Base-by-base conservation (phyloP, 1,140 invertebrate species). In the Drosophila willistoni region DNA sequence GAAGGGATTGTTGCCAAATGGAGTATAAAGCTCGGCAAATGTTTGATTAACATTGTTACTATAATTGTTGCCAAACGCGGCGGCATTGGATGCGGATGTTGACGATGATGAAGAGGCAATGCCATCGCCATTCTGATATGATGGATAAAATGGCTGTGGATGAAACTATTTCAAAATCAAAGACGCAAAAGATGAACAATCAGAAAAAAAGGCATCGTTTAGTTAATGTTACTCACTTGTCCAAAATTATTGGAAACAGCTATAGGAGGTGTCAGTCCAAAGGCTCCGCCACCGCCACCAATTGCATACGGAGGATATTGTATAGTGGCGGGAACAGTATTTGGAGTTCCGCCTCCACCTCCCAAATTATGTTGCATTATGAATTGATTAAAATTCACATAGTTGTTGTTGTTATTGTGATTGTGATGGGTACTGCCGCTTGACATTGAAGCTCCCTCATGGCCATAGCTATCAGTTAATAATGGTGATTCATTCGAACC, bases 321-420 rank as follows among this genome's bases (percentile, higher is more conserved):
- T 56, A 71, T 75, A 12, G 41, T 71, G 22, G 10, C 14, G 14
- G 44, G 34, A 60, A 59, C 19, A 64, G 36, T 10, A 64, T 29
- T 36, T 22, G 44, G 44, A 9, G 34, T 57, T 36, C 39, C 47
- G 19, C 68, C 56, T 6, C 59, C 67, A 19, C 64, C 29, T 7
- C 29, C 68, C 54, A 91, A 68, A 77, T 91, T 91, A 68, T 91
- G 91, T 69, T 91, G 91, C 55, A 86, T 81, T 17, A 91, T 91
- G 69, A 91, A 91, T 73, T 91, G 91, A 75, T 91, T 91, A 47
- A 91, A 91, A 61, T 91, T 91, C 42, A 91, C 91, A 65, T 91
- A 91, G 69, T 91, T 91, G 62, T 89, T 91, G 60, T 87, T 91
- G 71, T 73, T 68, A 51, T 66, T 64, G 56, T 44, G 63, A 29